phyloP scores from a whole-genome alignment of 2,888 invertebrate genomes.

The Chironomus tentans region DNA sequence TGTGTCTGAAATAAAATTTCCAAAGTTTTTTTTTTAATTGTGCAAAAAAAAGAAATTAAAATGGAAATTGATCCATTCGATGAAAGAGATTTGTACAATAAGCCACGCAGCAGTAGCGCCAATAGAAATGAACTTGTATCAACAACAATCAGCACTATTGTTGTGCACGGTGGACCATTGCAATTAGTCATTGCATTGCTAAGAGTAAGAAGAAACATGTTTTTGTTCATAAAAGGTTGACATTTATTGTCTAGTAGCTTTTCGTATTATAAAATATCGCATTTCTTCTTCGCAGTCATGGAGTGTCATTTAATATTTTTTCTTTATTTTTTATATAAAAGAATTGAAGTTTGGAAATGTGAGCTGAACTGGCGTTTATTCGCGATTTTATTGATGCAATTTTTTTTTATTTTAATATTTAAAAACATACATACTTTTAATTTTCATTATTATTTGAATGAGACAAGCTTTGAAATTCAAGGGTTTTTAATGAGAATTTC shows the following conservation, averaged over 20 bases:
- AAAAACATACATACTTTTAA: too few relatives aligned
- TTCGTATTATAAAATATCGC: background rate
- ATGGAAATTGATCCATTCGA: constrained; percentile 25
- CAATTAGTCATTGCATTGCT: constrained; percentile 80
- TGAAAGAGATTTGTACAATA: constrained; percentile 19
- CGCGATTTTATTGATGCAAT: too few relatives aligned
- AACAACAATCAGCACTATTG: constrained; percentile 84
- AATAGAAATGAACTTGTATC: constrained; percentile 34
- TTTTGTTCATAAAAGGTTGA: background rate
- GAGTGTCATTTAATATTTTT: background rate
- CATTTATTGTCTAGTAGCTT: background rate
- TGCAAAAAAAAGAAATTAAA: background rate
- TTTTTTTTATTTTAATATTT: too few relatives aligned
- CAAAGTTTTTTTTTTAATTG: too few relatives aligned
- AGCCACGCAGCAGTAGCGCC: background rate
- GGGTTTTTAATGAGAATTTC: too few relatives aligned
- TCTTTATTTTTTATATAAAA: too few relatives aligned
- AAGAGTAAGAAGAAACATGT: constrained; percentile 54
- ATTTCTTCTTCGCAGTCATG: background rate
- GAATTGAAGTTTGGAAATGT: too few relatives aligned
- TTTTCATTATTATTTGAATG: too few relatives aligned
- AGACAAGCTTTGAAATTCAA: too few relatives aligned
- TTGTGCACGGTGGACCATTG: constrained; percentile 77
- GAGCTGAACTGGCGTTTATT: too few relatives aligned
- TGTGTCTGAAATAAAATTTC: background rate